Evolutionary conservation across 2,888 invertebrate genomes (phyloP), one percentile per base, ranked within the genome.

Genomic region (Merodon equestris): DNA sequence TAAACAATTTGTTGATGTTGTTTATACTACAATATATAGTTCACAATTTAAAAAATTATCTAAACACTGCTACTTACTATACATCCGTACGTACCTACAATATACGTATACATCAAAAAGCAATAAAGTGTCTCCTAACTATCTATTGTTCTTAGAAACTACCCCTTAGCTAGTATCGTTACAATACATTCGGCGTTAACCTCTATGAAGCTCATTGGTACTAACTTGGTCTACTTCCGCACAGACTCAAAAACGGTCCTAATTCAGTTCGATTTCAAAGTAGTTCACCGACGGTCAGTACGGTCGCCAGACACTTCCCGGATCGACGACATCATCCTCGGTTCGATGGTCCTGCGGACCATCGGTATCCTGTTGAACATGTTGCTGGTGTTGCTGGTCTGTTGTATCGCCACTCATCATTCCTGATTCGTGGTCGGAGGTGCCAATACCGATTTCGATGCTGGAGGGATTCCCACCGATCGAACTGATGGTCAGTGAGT

Each of bases 261-360:
- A 85, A 64, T 83, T 86, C 85, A 86, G 84, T 86, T 86, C 87
- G 81, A 86, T 86, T 82, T 85, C 85, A 74, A 86, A 83, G 75
- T 84, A 85, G 74, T 83, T 83, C 17, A 75, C 72, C 60, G 75
- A 56, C n/a, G 68, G 75, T 92, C 91, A 94, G 90, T 94, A 94
- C 66, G 94, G 94, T 88, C 94, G 91, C 94, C 94, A 95, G n/a
- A 95, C 94, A 72, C 88, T 89, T 12, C 89, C 87, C 60, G 90
- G 89, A 83, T 91, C 90, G 82, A 88, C 84, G 63, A 87, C 86
- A 84, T 89, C 86, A 56, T 86, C 87, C 34, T 85, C 87, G 40
- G 82, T 83, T 7, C 83, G 83, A 63, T 81, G 82, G 60, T 83
- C 76, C 54, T 79, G 76, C 9, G 76, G 81, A 19, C 63, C 67